These are phyloP conservation scores for Perognathus longimembris DNA, from an alignment of 2,113 vertebrate species.

Conservation along the genomic window DNA sequence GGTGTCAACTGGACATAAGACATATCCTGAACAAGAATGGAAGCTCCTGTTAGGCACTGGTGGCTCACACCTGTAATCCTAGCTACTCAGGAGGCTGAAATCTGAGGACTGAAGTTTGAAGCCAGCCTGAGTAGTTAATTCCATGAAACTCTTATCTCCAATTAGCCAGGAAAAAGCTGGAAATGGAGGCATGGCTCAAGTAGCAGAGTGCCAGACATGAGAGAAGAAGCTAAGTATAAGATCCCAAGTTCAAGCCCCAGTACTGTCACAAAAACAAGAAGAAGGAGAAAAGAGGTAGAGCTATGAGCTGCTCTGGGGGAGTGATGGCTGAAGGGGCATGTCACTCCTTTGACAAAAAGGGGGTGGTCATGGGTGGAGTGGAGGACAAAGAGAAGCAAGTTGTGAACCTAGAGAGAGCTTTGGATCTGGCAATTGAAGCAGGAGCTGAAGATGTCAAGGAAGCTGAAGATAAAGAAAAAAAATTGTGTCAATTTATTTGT, in stretches of 20 bases:
- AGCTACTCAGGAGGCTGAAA: too few relatives aligned
- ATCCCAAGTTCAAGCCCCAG: too few relatives aligned
- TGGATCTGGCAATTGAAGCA: conserved; percentile 93
- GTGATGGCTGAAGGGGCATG: conserved; percentile 87
- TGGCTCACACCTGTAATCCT: too few relatives aligned
- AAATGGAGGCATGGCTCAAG: too few relatives aligned
- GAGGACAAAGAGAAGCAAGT: conserved; percentile 77
- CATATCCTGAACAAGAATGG: conserved; percentile 88
- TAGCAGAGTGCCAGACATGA: too few relatives aligned
- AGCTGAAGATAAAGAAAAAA: conserved; percentile 91
- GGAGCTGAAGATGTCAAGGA: conserved; percentile 93
- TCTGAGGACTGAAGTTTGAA: too few relatives aligned
- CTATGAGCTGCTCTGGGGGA: conserved; percentile 81
- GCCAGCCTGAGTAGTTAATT: too few relatives aligned
- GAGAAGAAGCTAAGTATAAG: too few relatives aligned
- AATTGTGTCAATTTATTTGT: conserved; percentile 93
- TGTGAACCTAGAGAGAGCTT: conserved; percentile 87
- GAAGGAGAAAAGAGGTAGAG: too few relatives aligned
- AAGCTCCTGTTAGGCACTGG: conserved; percentile 49
- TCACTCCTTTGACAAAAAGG: conserved; percentile 89
- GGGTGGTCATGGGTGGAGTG: conserved; percentile 85
- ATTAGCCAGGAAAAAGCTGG: too few relatives aligned
- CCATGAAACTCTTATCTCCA: too few relatives aligned
- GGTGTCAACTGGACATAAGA: conserved; percentile 86
- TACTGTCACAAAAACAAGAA: too few relatives aligned